Evolutionary conservation across 2,888 invertebrate genomes (phyloP).

Genomic region (Linnaemya tessellans): DNA sequence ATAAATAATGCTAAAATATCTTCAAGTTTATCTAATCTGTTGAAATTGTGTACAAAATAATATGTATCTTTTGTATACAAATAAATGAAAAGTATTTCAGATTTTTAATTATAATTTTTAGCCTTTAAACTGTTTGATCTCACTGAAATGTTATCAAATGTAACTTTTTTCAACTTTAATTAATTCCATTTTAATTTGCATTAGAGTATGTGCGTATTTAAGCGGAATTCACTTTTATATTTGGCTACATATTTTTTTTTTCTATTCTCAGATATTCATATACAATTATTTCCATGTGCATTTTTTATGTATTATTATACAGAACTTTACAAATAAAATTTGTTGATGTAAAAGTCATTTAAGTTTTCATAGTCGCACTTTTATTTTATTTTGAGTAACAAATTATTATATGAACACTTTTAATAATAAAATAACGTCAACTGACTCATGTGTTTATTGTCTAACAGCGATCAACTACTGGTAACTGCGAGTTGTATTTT

Average conservation of each 20-base stretch:
- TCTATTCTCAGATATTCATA: not conserved
- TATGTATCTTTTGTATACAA: no score
- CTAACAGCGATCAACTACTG: slow-evolving; percentile 46
- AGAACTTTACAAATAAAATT: not conserved
- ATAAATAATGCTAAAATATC: not conserved
- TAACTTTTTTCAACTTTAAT: not conserved
- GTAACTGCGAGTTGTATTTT: slow-evolving; percentile 18
- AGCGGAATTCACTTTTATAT: no score
- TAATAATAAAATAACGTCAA: slow-evolving; percentile 53
- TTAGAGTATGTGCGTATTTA: no score
- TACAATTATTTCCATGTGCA: not conserved
- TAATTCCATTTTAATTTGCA: not conserved
- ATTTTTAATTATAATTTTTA: slow-evolving; percentile 6
- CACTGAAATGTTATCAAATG: not conserved
- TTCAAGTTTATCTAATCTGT: slow-evolving; percentile 37
- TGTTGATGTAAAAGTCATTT: slow-evolving; percentile 7
- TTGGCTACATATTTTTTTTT: not conserved
- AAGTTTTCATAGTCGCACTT: not conserved
- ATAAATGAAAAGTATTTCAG: not conserved
- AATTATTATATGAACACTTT: slow-evolving; percentile 47
- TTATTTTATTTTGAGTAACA: slow-evolving; percentile 15
- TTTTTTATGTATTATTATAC: not conserved
- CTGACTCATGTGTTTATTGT: slow-evolving; percentile 56
- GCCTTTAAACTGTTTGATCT: not conserved
- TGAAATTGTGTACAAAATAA: not conserved